Percentiles rank a stretch among this genome's conserved stretches.
Evolutionary conservation across 1,140 invertebrate genomes (phyloP).

Genomic region (Arion vulgaris): DNA sequence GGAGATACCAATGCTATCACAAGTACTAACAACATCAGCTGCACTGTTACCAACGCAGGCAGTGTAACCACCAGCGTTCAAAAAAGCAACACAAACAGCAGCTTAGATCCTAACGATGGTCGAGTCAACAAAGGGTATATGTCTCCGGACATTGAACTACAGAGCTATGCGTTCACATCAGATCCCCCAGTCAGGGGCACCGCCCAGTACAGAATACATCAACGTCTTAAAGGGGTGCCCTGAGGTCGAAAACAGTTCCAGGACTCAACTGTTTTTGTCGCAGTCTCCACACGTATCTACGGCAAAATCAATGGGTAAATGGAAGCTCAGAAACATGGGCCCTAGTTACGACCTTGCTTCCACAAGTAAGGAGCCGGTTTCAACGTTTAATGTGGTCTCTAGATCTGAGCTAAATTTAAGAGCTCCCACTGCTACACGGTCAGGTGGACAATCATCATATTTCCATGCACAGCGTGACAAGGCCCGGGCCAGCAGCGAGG

Average conservation of each 20-base stretch:
- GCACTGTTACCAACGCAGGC: conserved; percentile 7
- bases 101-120: conserved; percentile 47
- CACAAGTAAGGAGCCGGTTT: conserved; percentile 17
- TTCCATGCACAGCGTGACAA: conserved; percentile 43
- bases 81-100: neutral
- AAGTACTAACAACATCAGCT: neutral
- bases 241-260: neutral
- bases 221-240: neutral
- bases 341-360: conserved; percentile 38
- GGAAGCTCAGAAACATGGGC: conserved; percentile 38
- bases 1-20: neutral
- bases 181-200: neutral
- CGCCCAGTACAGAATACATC: neutral
- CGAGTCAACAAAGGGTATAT: conserved; percentile 63
- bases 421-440: conserved; percentile 5
- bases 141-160: conserved; percentile 64
- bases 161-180: conserved; percentile 47
- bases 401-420: conserved; percentile 35
- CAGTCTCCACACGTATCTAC: neutral
- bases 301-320: conserved; percentile 21
- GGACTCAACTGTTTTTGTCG: neutral
- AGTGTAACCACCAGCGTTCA: neutral
- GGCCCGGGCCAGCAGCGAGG: conserved; percentile 43
- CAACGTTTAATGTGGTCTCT: conserved; percentile 35
- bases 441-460: conserved; percentile 33